Conservation (phyloP, 1,140 invertebrate genomes). For the Drosophila tsacasi region DNA sequence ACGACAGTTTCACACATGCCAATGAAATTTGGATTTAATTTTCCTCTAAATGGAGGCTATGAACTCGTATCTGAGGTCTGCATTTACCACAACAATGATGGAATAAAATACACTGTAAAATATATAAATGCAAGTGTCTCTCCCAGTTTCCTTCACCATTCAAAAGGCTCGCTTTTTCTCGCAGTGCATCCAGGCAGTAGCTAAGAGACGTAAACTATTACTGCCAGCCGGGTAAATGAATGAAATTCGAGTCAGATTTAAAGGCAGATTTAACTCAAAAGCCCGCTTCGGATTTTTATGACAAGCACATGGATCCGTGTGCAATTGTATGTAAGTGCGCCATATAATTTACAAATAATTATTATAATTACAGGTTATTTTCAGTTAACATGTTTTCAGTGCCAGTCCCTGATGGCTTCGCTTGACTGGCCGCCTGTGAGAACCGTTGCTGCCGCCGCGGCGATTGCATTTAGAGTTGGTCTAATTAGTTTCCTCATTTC, state of each 20-base stretch:
- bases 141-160: not conserved
- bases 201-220: constrained; percentile 36
- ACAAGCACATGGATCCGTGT: constrained; percentile 77
- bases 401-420: constrained; percentile 25
- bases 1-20: constrained; percentile 66
- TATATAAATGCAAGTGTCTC: not conserved
- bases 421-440: constrained; percentile 50
- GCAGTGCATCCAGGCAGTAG: constrained; percentile 37
- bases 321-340: constrained; percentile 80
- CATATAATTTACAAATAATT: constrained; percentile 83
- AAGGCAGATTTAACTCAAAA: constrained; percentile 57
- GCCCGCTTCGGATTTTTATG: constrained; percentile 68
- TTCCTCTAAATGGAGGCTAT: constrained; percentile 70
- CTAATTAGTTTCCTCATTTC: constrained; percentile 60
- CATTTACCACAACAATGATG: constrained; percentile 20
- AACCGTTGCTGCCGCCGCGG: constrained; percentile 37
- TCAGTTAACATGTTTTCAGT: constrained; percentile 72
- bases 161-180: not conserved
- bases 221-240: constrained; percentile 30
- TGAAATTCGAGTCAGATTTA: constrained; percentile 58
- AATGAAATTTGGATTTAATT: constrained; percentile 76
- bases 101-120: constrained; percentile 35
- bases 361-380: constrained; percentile 82
- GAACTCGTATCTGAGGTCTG: constrained; percentile 67
- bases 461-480: constrained; percentile 35